A percentile compares a stretch with the other conserved stretches of the same genome.
phyloP scores from a whole-genome alignment of 1,140 invertebrate species.

The Formica exsecta region DNA sequence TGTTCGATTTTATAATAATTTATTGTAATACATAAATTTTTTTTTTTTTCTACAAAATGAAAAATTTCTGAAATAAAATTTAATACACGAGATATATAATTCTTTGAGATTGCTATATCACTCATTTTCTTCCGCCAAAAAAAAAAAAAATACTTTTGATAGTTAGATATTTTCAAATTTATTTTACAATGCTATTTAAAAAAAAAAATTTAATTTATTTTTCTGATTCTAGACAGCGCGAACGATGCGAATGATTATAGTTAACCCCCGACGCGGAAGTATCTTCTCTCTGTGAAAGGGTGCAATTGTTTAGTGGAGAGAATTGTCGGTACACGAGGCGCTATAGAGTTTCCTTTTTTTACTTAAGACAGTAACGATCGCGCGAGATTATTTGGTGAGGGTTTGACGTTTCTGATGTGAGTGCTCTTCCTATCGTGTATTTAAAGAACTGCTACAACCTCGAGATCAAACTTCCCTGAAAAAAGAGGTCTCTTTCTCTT shows the following conservation, averaged over 20 bases:
- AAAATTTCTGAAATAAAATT: neutral
- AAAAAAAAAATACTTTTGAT: neutral
- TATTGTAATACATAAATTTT: neutral
- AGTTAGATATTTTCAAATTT: neutral
- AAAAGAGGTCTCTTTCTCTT: slow-evolving; percentile 24
- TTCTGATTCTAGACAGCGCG: no score
- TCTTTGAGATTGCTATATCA: neutral
- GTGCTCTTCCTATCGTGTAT: slow-evolving; percentile 39
- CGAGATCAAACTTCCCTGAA: slow-evolving; percentile 35
- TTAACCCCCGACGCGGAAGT: slow-evolving; percentile 4
- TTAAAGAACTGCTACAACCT: slow-evolving; percentile 44
- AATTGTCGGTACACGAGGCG: slow-evolving; percentile 23
- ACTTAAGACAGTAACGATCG: slow-evolving; percentile 32
- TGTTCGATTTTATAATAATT: no score
- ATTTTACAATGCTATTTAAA: neutral
- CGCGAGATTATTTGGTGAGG: slow-evolving; percentile 42
- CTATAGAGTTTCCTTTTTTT: slow-evolving; percentile 11
- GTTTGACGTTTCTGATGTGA: slow-evolving; percentile 27
- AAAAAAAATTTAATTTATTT: neutral
- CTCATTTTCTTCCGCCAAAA: neutral
- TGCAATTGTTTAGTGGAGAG: slow-evolving; percentile 24
- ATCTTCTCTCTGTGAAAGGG: neutral
- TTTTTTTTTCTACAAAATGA: neutral
- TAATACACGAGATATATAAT: neutral
- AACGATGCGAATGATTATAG: neutral